These are phyloP conservation scores for Phalacrocorax pelagicus DNA, from an alignment of 2,113 vertebrate genomes.

Conservation along the genomic window DNA sequence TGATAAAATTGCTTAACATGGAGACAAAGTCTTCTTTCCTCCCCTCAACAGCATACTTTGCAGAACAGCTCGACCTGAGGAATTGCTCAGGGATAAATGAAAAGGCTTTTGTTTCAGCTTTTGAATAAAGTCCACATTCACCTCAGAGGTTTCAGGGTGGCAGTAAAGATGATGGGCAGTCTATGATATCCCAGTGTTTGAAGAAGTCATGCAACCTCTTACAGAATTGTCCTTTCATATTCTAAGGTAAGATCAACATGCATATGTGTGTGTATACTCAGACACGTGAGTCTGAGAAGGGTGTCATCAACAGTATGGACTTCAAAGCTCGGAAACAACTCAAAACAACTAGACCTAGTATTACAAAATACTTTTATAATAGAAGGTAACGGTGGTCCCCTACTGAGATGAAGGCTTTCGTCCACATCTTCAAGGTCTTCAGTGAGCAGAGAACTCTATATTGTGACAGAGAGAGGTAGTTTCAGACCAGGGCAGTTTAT, in stretches of 20 bases:
- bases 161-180: background rate
- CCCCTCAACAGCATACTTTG: background rate
- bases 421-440: background rate
- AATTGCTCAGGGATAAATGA: background rate
- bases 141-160: background rate
- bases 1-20: background rate
- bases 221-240: background rate
- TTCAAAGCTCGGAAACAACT: constrained; percentile 2
- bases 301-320: background rate
- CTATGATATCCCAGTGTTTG: background rate
- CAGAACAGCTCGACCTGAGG: background rate
- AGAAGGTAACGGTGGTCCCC: background rate
- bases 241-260: background rate
- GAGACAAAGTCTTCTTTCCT: background rate
- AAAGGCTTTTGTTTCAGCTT: background rate
- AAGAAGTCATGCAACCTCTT: background rate
- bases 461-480: background rate
- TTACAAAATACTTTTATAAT: background rate
- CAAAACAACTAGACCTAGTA: background rate
- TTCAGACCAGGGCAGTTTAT: background rate
- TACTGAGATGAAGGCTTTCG: background rate
- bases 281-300: background rate
- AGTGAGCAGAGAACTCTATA: background rate
- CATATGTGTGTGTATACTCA: background rate
- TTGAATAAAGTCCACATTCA: background rate